phyloP scores from a whole-genome alignment of 1,140 invertebrate species.

The Orius laevigatus region DNA sequence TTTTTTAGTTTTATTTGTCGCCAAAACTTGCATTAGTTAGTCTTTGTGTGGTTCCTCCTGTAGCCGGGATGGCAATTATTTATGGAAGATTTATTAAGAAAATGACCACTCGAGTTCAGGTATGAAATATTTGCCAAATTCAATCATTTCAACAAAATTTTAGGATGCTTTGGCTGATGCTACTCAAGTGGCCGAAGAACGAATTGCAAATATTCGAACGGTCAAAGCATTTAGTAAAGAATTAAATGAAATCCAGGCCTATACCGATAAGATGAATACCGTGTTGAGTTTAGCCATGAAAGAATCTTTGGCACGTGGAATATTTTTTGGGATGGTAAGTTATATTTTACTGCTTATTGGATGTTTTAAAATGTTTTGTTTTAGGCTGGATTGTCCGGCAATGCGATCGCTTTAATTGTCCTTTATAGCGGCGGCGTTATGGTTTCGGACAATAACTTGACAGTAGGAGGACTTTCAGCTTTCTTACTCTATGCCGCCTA shows the following conservation, averaged over 20 bases:
- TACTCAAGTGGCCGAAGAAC: constrained; percentile 80
- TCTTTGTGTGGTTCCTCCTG: constrained; percentile 70
- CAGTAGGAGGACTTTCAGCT: constrained; percentile 76
- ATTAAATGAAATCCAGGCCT: constrained; percentile 51
- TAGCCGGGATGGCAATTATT: constrained; percentile 68
- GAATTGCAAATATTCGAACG: constrained; percentile 82
- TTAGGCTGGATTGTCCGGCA: constrained; percentile 83
- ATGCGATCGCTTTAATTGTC: constrained; percentile 78
- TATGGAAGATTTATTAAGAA: constrained; percentile 78
- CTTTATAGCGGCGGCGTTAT: constrained; percentile 85
- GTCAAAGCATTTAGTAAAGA: constrained; percentile 88
- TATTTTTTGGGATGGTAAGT: constrained; percentile 82
- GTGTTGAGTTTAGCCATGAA: constrained; percentile 68
- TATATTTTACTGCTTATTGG: background rate
- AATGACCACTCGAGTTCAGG: constrained; percentile 61
- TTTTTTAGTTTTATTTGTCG: constrained; percentile 69
- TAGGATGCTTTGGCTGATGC: constrained; percentile 69
- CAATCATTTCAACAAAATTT: constrained; percentile 10
- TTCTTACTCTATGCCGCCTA: constrained; percentile 88
- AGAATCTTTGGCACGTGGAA: constrained; percentile 68
- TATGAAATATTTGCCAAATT: constrained; percentile 17
- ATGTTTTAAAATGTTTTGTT: constrained; percentile 21
- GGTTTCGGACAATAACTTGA: constrained; percentile 64
- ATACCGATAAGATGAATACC: constrained; percentile 49
- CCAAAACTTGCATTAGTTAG: constrained; percentile 71